Conservation (phyloP, 1,140 invertebrate species). For the Oreohelix idahoensis region DNA sequence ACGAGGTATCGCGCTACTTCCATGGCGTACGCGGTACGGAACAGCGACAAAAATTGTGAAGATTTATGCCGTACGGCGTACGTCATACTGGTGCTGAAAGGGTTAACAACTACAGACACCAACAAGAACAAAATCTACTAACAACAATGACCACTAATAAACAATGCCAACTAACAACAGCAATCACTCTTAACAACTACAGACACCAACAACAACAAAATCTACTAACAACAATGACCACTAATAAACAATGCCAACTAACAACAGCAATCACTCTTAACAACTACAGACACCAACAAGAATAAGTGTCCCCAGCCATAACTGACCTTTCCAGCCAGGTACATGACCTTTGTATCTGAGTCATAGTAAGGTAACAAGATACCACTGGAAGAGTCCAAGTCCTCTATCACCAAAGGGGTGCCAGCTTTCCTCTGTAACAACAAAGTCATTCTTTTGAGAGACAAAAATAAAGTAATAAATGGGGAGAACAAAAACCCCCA, state of each 20-base stretch:
- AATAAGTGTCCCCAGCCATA: not conserved
- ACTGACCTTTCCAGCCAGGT: conserved; percentile 94
- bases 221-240: not conserved
- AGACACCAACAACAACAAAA: not conserved
- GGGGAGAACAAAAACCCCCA: too few relatives aligned
- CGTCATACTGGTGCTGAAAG: too few relatives aligned
- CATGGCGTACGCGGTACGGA: too few relatives aligned
- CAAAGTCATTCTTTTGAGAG: too few relatives aligned
- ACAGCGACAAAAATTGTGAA: too few relatives aligned
- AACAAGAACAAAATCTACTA: not conserved
- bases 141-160: not conserved
- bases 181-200: too few relatives aligned
- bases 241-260: not conserved
- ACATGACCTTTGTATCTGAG: conserved; percentile 92
- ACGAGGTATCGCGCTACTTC: too few relatives aligned
- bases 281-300: not conserved
- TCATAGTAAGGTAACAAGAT: conserved; percentile 95
- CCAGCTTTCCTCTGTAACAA: conserved; percentile 83
- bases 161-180: not conserved
- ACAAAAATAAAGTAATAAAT: too few relatives aligned
- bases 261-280: not conserved
- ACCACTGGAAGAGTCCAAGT: conserved; percentile 92
- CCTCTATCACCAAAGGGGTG: conserved; percentile 84
- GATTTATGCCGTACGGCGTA: too few relatives aligned
- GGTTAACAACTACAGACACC: not conserved